Evolutionary conservation across 1,140 invertebrate genomes (phyloP).

Genomic region (Elysia chlorotica): DNA sequence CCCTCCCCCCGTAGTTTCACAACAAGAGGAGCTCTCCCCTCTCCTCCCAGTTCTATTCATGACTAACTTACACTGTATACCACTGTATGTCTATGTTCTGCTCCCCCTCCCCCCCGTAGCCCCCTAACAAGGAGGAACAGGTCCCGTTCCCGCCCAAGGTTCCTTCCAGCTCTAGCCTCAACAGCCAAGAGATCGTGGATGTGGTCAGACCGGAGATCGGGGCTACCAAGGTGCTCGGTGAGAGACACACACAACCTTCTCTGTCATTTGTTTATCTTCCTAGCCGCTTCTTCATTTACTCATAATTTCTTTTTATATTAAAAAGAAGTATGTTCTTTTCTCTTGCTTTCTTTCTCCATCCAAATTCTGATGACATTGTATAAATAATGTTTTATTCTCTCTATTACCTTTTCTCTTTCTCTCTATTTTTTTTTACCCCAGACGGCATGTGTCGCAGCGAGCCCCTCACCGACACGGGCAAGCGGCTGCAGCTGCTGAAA

Average conservation of each 20-base stretch:
- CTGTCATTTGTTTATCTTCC: neutral
- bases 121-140: no score
- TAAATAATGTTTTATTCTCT: no score
- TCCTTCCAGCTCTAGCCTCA: neutral
- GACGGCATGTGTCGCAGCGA: conserved; percentile 40
- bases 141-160: no score
- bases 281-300: neutral
- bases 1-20: no score
- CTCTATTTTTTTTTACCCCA: neutral
- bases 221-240: conserved; percentile 4
- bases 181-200: conserved; percentile 15
- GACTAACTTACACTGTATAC: no score
- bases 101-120: no score
- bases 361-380: no score
- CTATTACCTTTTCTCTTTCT: neutral
- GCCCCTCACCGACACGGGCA: conserved; percentile 39
- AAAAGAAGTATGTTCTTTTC: no score
- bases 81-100: no score
- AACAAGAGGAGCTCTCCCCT: no score
- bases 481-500: conserved; percentile 40
- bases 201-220: conserved; percentile 9
- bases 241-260: neutral
- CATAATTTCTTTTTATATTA: neutral
- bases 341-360: no score
- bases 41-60: no score